phyloP scores from a whole-genome alignment of 2,888 invertebrate species.

The Tachina lurida region DNA sequence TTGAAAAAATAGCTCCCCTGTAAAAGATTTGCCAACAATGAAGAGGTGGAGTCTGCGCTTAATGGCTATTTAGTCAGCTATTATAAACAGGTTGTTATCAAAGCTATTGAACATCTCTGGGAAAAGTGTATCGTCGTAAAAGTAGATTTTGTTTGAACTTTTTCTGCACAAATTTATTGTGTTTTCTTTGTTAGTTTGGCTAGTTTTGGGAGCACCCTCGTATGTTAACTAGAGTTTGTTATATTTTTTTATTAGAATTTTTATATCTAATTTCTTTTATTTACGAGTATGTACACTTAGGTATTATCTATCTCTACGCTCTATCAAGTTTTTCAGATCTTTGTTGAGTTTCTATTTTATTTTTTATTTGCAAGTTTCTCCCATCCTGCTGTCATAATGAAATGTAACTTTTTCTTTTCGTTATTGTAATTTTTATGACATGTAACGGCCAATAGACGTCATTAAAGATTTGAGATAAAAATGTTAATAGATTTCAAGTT shows the following conservation, averaged over 20 bases:
- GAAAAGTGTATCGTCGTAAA: too few species aligned
- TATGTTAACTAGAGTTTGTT: background rate
- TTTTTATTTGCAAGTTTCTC: background rate
- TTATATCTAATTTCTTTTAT: slow-evolving; percentile 3
- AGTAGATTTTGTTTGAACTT: too few species aligned
- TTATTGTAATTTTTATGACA: slow-evolving; percentile 55
- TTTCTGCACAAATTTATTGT: too few species aligned
- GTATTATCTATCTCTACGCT: slow-evolving; percentile 1
- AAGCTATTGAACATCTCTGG: too few species aligned
- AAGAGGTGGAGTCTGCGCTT: too few species aligned
- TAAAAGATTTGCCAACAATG: too few species aligned
- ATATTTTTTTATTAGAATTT: slow-evolving; percentile 16
- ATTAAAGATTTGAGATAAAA: slow-evolving; percentile 66
- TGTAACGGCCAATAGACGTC: slow-evolving; percentile 62
- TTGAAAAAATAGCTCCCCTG: too few species aligned
- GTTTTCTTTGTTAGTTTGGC: too few species aligned
- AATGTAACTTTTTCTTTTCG: slow-evolving; percentile 52
- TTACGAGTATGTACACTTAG: slow-evolving; percentile 22
- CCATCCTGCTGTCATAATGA: slow-evolving; percentile 29
- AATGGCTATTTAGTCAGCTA: too few species aligned
- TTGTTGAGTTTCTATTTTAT: slow-evolving; percentile 6
- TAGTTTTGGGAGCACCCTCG: too few species aligned
- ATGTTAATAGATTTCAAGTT: slow-evolving; percentile 50
- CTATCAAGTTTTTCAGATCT: slow-evolving; percentile 41
- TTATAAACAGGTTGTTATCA: too few species aligned